These are phyloP conservation scores for Tringa solitaria DNA, from an alignment of 2,113 vertebrate species.

Conservation along the genomic window DNA sequence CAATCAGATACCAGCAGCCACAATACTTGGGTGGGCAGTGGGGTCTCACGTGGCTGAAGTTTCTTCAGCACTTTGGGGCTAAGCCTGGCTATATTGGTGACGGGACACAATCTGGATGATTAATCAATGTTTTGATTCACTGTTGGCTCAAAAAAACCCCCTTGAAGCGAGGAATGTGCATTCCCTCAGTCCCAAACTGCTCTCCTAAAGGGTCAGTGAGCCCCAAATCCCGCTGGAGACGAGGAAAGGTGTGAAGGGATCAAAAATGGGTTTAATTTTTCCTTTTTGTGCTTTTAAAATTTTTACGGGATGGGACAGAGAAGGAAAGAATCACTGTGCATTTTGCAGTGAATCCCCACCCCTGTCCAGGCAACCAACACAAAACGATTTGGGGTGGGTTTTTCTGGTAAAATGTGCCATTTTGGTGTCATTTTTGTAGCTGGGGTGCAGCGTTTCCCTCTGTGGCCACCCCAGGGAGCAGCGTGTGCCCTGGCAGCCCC, in stretches of 20 bases:
- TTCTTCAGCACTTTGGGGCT: neutral
- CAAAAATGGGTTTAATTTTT: fast-evolving
- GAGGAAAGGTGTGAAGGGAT: neutral
- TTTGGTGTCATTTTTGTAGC: neutral
- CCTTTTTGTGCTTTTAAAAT: neutral
- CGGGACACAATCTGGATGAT: neutral
- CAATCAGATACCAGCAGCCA: fast-evolving
- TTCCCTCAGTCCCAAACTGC: neutral
- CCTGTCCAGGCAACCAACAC: neutral
- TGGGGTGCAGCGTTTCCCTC: neutral
- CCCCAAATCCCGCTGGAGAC: fast-evolving
- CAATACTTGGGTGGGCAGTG: fast-evolving
- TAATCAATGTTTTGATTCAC: neutral
- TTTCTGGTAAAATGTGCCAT: neutral
- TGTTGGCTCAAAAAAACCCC: fast-evolving
- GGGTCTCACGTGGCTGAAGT: neutral
- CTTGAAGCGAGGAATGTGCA: neutral
- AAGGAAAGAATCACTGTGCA: neutral
- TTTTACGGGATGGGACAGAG: neutral
- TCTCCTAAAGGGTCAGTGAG: neutral
- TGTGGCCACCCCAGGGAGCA: neutral
- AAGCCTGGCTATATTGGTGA: neutral
- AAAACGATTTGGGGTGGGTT: neutral
- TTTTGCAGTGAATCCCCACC: neutral
- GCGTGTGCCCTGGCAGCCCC: neutral